Base-by-base conservation (phyloP, 2,888 invertebrate species). In the Xestia sexstrigata region DNA sequence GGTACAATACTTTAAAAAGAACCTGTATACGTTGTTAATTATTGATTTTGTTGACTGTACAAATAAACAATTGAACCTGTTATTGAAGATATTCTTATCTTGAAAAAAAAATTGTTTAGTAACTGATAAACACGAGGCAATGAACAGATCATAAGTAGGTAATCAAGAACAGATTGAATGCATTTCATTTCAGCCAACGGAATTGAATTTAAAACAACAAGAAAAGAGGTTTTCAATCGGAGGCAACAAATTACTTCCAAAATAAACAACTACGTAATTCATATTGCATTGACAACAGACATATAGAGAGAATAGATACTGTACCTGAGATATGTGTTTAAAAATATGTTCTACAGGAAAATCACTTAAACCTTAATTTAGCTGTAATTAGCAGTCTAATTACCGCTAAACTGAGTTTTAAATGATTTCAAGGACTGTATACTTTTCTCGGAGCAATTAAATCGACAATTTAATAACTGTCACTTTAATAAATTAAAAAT, bases 81-180 rank as follows among this genome's bases (percentile, higher is more conserved):
- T 30, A n/a, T 71, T 52, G 13, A 62, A 4, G 63, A 15, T 71
- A 71, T 47, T 55, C 70, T 65, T 77, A 71, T 71, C 78, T 47
- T 47, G 39, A 65, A 63, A 30, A 77, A 58, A 20, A 63, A 52
- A 70, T 52, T 45, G 42, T 77, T 70, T 15, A 52, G 30, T 52
- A 76, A 77, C 11, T 62, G 20, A 62, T 62, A 49, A 77, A 76
- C 42, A 52, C 23, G 49, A 49, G 20, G 23, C 62, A 55, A 63
- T 70, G 13, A 55, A 55, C 63, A 77, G 76, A 75, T 78, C 35
- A 26, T 70, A 65, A 66, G 47, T 39, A 47, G n/a, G n/a, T n/a
- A n/a, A n/a, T n/a, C n/a, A 7, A 39, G 17, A 77, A 39, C 26
- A 77, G 39, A 26, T 47, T 55, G 26, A 23, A 70, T 26, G 60